A percentile compares a stretch with the other conserved stretches of the same genome.
These are phyloP conservation scores for Eupeodes corollae DNA, from an alignment of 1,140 invertebrate species.

Conservation along the genomic window DNA sequence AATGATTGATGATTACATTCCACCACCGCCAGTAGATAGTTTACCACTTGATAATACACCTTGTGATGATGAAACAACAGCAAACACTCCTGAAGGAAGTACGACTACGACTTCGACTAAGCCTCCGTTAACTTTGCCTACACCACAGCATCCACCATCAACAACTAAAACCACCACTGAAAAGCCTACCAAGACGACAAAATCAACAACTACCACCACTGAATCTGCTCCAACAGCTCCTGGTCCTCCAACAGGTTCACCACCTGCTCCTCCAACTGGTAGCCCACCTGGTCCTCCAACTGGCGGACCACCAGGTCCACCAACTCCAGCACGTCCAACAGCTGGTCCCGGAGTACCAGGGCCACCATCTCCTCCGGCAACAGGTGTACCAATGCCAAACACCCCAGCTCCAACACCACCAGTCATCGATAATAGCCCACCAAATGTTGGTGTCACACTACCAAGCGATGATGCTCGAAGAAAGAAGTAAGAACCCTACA, in stretches of 20 bases:
- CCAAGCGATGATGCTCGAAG: too few relatives aligned
- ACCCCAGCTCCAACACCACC: slow-evolving; percentile 9
- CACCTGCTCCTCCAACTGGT: too few relatives aligned
- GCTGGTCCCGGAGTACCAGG: too few relatives aligned
- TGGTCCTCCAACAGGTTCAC: not conserved
- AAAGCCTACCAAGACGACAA: not conserved
- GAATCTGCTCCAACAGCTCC: slow-evolving; percentile 1
- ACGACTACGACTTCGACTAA: not conserved
- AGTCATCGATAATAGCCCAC: not conserved
- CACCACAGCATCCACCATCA: not conserved
- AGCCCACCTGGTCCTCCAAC: too few relatives aligned
- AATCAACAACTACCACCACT: not conserved
- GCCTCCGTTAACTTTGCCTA: not conserved
- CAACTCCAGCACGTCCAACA: not conserved
- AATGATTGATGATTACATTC: slow-evolving; percentile 19
- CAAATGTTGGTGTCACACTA: too few relatives aligned
- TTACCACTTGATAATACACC: slow-evolving; percentile 19
- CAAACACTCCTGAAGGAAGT: not conserved
- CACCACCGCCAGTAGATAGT: slow-evolving; percentile 18
- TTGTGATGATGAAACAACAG: slow-evolving; percentile 7
- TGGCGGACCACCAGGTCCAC: not conserved
- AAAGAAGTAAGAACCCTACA: too few relatives aligned
- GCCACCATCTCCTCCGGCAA: too few relatives aligned
- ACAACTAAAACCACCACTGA: slow-evolving; percentile 1
- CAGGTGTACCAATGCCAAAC: not conserved